phyloP scores from a whole-genome alignment of 2,797 vertebrate species.

The Molossus molossus region DNA sequence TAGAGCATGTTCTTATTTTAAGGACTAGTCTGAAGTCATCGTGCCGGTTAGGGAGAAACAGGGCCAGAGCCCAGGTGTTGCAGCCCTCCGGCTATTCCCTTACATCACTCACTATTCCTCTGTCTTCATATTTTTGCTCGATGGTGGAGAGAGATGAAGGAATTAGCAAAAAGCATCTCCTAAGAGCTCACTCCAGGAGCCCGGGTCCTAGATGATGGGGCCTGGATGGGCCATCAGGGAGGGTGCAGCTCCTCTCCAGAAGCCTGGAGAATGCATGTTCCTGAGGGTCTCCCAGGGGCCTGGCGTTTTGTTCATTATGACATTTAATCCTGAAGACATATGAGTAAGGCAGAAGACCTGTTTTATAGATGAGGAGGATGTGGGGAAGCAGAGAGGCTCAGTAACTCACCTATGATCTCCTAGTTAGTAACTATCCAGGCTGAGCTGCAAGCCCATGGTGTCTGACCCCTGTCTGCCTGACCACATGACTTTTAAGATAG shows the following conservation, averaged over 20 bases:
- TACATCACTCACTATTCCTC: neutral
- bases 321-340: neutral
- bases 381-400: neutral
- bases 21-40: neutral
- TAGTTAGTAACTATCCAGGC: neutral
- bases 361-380: neutral
- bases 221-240: neutral
- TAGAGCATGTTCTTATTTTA: neutral
- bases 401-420: neutral
- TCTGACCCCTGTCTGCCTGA: neutral
- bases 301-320: neutral
- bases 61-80: neutral
- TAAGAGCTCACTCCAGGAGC: neutral
- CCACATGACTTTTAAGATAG: neutral
- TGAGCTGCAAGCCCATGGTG: neutral
- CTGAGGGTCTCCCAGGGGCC: neutral
- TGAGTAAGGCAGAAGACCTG: no score
- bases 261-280: neutral
- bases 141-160: neutral
- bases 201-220: accelerated
- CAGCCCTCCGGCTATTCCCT: neutral
- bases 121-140: neutral
- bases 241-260: neutral
- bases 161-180: neutral
- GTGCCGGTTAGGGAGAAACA: neutral